Evolutionary conservation across 2,113 vertebrate genomes (phyloP).

Genomic region (Rhinopomastus cyanomelas): DNA sequence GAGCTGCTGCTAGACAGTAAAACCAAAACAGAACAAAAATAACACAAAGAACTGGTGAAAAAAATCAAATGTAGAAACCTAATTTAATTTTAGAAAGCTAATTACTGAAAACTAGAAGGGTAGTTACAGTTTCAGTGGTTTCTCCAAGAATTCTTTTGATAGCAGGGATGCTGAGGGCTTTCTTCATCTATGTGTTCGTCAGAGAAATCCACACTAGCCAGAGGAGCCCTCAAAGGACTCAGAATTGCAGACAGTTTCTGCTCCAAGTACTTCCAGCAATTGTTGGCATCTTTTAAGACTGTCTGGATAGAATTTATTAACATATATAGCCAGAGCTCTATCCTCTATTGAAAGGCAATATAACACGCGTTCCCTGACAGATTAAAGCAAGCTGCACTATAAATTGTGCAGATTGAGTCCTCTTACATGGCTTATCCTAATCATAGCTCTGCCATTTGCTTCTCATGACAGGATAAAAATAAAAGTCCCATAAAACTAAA

Average conservation of each 20-base stretch:
- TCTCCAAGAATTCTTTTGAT: background rate
- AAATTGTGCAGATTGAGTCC: constrained; percentile 56
- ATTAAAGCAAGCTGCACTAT: constrained; percentile 66
- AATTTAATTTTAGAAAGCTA: background rate
- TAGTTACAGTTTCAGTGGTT: background rate
- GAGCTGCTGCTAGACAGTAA: background rate
- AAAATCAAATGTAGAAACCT: too few species aligned
- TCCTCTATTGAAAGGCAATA: constrained; percentile 48
- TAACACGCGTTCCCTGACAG: constrained; percentile 43
- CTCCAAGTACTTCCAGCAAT: constrained; percentile 43
- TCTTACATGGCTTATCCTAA: constrained; percentile 55
- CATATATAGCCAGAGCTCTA: constrained; percentile 43
- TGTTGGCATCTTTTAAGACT: constrained; percentile 40
- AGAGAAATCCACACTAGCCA: background rate
- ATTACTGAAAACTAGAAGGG: background rate
- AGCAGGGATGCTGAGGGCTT: background rate
- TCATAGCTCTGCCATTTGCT: constrained; percentile 67
- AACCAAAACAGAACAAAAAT: too few species aligned
- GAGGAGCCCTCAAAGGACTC: constrained; percentile 5
- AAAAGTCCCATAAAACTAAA: constrained; percentile 71
- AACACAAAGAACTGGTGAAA: background rate
- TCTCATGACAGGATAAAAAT: constrained; percentile 72
- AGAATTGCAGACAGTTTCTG: constrained; percentile 5
- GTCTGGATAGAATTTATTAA: constrained; percentile 60
- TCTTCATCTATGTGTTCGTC: background rate